Percentiles rank a stretch among this genome's conserved stretches.
Evolutionary conservation across 2,888 invertebrate genomes (phyloP).

Genomic region (Heteromyza rotundicornis): DNA sequence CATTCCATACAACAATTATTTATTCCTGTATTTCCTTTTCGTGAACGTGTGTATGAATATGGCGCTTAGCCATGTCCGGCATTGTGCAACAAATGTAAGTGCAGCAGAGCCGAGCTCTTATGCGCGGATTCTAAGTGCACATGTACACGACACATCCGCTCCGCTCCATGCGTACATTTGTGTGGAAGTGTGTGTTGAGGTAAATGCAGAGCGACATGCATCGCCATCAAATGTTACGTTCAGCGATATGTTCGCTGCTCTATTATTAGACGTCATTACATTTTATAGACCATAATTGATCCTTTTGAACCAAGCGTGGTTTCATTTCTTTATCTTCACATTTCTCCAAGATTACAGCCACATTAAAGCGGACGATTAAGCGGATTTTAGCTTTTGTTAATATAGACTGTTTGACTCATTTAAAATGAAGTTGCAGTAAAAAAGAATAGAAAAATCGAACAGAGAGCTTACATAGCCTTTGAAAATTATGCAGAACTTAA

Average conservation of each 20-base stretch:
- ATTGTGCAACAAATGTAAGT: conserved; percentile 10
- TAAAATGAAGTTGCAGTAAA: too few species aligned
- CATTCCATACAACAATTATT: conserved; percentile 50
- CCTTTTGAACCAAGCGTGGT: conserved; percentile 44
- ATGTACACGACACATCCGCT: conserved; percentile 30
- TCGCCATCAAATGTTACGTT: conserved; percentile 31
- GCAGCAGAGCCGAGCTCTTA: not conserved
- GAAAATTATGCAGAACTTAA: too few species aligned
- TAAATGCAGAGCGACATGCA: conserved; percentile 44
- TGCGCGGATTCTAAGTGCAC: conserved; percentile 27
- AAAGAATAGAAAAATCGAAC: too few species aligned
- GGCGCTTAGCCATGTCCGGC: conserved; percentile 54
- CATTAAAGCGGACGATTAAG: not conserved
- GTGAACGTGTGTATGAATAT: conserved; percentile 28
- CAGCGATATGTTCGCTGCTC: conserved; percentile 48
- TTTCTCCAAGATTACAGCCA: conserved; percentile 41
- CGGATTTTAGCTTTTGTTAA: too few species aligned
- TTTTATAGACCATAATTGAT: conserved; percentile 61
- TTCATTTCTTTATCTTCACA: conserved; percentile 52
- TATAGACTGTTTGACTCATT: too few species aligned
- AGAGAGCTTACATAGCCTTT: too few species aligned
- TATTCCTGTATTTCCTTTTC: conserved; percentile 40
- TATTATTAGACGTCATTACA: conserved; percentile 62
- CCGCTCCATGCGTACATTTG: not conserved
- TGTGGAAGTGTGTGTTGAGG: conserved; percentile 21